Percentiles rank a stretch among this genome's conserved stretches.
phyloP scores from a whole-genome alignment of 2,113 vertebrate species.

The Chaetorhynchus papuensis region DNA sequence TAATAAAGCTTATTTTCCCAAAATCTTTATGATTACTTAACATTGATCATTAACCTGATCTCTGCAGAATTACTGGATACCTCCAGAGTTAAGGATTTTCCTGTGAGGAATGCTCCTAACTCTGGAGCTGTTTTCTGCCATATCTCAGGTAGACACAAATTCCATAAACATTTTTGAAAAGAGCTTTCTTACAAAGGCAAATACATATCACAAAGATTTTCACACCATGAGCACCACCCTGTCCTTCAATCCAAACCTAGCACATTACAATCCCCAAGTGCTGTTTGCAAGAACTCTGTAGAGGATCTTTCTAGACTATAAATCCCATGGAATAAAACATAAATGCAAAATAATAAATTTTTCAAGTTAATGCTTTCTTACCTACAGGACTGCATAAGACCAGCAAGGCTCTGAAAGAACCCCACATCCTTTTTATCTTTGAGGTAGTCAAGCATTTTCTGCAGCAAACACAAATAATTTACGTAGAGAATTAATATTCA shows the following conservation, averaged over 20 bases:
- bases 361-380: conserved; percentile 50
- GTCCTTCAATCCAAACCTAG: background rate
- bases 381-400: conserved; percentile 97
- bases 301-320: background rate
- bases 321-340: background rate
- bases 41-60: background rate
- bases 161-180: background rate
- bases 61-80: background rate
- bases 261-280: background rate
- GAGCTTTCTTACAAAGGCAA: background rate
- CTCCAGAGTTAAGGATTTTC: background rate
- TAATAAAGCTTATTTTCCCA: background rate
- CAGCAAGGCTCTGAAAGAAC: conserved; percentile 94
- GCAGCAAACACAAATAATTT: conserved; percentile 38
- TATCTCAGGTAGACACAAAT: background rate
- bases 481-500: background rate
- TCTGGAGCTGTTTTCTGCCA: background rate
- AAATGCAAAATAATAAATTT: background rate
- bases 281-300: background rate
- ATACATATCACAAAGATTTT: background rate
- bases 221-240: background rate
- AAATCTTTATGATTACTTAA: background rate
- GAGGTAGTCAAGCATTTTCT: conserved; percentile 98
- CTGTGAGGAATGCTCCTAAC: background rate
- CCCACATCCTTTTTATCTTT: conserved; percentile 97